These are phyloP conservation scores for Falco biarmicus DNA, from an alignment of 2,797 vertebrate species.

Conservation along the genomic window DNA sequence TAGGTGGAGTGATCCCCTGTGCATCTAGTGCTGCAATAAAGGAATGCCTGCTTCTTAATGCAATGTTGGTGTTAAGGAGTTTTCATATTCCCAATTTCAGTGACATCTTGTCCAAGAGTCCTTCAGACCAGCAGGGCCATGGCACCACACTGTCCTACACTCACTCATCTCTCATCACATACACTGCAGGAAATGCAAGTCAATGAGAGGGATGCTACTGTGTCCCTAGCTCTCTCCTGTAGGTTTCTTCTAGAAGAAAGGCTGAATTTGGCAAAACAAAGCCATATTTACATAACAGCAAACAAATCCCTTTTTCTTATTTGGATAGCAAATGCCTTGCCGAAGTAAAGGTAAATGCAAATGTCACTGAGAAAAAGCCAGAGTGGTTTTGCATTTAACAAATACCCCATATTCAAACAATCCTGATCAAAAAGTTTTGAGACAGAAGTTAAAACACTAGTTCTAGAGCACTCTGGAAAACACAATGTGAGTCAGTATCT, in stretches of 20 bases:
- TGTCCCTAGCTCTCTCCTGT: not conserved
- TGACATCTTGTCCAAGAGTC: not conserved
- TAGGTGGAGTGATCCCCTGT: too few relatives aligned
- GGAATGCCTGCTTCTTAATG: too few relatives aligned
- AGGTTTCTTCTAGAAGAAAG: not conserved
- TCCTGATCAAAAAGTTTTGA: not conserved
- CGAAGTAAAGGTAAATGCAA: not conserved
- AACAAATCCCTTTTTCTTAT: not conserved
- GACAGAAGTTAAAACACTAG: not conserved
- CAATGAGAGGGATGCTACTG: not conserved
- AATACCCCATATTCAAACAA: not conserved
- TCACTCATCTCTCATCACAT: not conserved
- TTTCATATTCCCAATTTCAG: too few relatives aligned
- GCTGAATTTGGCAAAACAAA: not conserved
- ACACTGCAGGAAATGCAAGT: not conserved
- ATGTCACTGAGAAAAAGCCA: not conserved
- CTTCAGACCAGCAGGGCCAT: not conserved
- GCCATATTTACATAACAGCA: not conserved
- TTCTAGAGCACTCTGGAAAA: not conserved
- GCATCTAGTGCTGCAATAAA: too few relatives aligned
- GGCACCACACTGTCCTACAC: not conserved
- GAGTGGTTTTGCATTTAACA: not conserved
- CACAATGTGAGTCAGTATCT: not conserved
- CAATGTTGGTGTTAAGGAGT: too few relatives aligned
- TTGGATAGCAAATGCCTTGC: not conserved